A percentile compares a stretch with the other conserved stretches of the same genome.
phyloP scores from a whole-genome alignment of 2,113 vertebrate species.

The Pygoscelis adeliae region DNA sequence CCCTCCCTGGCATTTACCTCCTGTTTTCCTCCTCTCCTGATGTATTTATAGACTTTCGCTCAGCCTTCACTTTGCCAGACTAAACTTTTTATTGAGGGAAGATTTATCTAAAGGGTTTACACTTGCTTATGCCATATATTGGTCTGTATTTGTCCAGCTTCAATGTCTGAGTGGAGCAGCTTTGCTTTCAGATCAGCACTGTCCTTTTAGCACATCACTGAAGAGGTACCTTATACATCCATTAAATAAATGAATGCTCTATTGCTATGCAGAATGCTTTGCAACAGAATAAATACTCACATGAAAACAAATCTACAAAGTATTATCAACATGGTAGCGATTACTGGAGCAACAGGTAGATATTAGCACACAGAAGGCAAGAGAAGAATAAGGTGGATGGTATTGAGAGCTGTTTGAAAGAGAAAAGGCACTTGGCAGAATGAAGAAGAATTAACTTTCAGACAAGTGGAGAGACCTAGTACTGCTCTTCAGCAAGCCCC shows the following conservation, averaged over 20 bases:
- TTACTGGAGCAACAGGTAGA: not conserved
- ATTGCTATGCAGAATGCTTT: not conserved
- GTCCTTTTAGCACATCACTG: not conserved
- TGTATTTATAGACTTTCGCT: not conserved
- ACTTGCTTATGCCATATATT: not conserved
- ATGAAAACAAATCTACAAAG: not conserved
- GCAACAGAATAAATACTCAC: constrained; percentile 5
- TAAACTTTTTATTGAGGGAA: not conserved
- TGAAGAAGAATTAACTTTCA: constrained; percentile 23
- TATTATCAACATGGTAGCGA: not conserved
- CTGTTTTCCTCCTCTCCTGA: not conserved
- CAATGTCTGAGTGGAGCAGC: not conserved
- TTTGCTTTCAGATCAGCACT: not conserved
- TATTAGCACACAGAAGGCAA: not conserved
- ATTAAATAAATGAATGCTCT: not conserved
- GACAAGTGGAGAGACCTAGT: not conserved
- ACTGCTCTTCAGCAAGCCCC: not conserved
- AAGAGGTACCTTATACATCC: not conserved
- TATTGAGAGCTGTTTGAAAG: not conserved
- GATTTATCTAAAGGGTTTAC: not conserved
- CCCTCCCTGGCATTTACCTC: not conserved
- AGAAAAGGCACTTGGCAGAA: not conserved
- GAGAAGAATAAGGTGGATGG: not conserved
- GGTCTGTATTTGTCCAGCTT: not conserved
- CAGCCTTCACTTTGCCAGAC: not conserved